Percentiles rank a stretch among this genome's conserved stretches.
Evolutionary conservation across 2,797 vertebrate genomes (phyloP).

Genomic region (Diglossa cyanea): DNA sequence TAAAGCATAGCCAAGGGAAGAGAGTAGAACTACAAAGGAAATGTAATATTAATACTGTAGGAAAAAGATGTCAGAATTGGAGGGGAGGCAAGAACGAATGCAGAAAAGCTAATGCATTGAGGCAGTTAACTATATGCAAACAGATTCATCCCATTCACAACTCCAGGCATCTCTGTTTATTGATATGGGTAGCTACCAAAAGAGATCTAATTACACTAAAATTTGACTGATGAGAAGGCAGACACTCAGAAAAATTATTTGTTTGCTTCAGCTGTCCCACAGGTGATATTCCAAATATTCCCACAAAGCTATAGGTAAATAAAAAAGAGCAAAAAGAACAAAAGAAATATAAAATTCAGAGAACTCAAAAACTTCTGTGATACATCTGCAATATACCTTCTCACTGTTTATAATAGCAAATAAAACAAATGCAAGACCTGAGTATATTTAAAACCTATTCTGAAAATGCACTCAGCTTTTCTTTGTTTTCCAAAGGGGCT

Average conservation of each 20-base stretch:
- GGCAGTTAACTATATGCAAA: not conserved
- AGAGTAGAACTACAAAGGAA: not conserved
- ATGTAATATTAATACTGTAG: not conserved
- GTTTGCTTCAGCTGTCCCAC: not conserved
- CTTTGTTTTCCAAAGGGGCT: conserved; percentile 14
- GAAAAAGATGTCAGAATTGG: not conserved
- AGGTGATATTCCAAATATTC: not conserved
- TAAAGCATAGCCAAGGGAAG: not conserved
- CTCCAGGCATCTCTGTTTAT: not conserved
- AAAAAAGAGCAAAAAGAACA: not conserved
- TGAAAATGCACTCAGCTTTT: not conserved
- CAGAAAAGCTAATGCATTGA: not conserved
- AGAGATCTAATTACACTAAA: not conserved
- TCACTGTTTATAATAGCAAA: not conserved
- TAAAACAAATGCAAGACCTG: not conserved
- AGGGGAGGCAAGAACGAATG: not conserved
- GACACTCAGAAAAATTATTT: not conserved
- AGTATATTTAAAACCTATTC: not conserved
- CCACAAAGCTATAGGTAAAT: not conserved
- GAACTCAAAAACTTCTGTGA: not conserved
- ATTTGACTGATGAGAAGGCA: not conserved
- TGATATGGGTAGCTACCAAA: not conserved
- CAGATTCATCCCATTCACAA: not conserved
- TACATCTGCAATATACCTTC: not conserved
- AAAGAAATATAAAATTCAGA: not conserved